These are phyloP conservation scores for Odontamblyopus rebecca DNA, from an alignment of 2,797 vertebrate genomes.

Conservation along the genomic window DNA sequence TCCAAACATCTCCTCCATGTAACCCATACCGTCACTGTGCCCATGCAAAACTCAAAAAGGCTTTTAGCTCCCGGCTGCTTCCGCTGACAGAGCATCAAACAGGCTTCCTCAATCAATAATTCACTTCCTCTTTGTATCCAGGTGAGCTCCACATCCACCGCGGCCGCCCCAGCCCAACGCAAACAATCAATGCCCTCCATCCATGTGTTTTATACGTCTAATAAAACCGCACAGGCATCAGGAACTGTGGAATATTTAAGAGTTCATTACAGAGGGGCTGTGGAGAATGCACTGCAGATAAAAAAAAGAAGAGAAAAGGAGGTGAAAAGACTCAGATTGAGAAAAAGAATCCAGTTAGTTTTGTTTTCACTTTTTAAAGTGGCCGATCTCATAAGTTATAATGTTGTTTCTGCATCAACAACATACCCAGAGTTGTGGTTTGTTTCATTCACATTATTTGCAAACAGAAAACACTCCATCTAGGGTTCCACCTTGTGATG, in stretches of 20 bases:
- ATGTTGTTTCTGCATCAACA: too few relatives aligned
- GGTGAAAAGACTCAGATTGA: not conserved
- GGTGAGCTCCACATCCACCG: constrained; percentile 36
- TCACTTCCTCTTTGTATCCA: constrained; percentile 33
- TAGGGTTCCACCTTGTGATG: too few relatives aligned
- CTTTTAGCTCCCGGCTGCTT: constrained; percentile 1
- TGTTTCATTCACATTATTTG: too few relatives aligned
- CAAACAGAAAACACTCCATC: too few relatives aligned
- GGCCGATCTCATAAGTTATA: too few relatives aligned
- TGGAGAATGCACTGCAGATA: not conserved
- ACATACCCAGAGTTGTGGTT: too few relatives aligned
- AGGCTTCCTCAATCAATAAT: constrained; percentile 43
- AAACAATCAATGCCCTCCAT: constrained; percentile 48
- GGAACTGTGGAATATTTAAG: constrained; percentile 49
- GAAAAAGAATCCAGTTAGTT: too few relatives aligned
- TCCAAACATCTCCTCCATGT: not conserved
- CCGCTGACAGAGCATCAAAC: constrained; percentile 25
- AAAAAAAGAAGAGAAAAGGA: not conserved
- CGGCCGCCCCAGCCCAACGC: constrained; percentile 40
- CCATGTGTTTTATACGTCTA: constrained; percentile 53
- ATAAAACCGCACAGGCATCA: constrained; percentile 47
- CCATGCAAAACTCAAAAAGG: not conserved
- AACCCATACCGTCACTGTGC: not conserved
- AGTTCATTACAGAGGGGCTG: constrained; percentile 31
- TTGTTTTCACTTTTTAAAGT: too few relatives aligned